Conservation (phyloP, 2,888 invertebrate species). For the Sinotaia quadrata region DNA sequence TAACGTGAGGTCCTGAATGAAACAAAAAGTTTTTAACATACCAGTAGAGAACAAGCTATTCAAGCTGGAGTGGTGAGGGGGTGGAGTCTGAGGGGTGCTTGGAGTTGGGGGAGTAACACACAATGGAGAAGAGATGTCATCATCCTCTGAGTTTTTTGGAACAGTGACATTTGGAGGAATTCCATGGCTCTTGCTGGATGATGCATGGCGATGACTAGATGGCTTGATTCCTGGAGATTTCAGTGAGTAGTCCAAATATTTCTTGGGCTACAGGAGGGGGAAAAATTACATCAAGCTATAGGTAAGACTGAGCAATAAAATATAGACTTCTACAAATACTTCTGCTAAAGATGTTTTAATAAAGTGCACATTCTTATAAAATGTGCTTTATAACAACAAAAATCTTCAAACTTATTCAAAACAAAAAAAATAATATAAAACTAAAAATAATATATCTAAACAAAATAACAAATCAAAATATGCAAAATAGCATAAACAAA, state of each 20-base stretch:
- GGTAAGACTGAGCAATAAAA: not conserved
- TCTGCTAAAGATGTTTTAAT: no score
- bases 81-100: slow-evolving; percentile 73
- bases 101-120: slow-evolving; percentile 71
- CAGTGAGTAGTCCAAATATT: slow-evolving; percentile 83
- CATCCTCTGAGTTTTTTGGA: slow-evolving; percentile 66
- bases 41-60: slow-evolving; percentile 69
- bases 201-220: slow-evolving; percentile 49
- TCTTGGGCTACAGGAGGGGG: slow-evolving; percentile 79
- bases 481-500: no score
- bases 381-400: no score
- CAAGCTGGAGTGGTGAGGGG: slow-evolving; percentile 60
- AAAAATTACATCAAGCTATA: not conserved
- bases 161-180: slow-evolving; percentile 70
- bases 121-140: slow-evolving; percentile 64
- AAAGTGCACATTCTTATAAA: no score
- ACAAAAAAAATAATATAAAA: no score
- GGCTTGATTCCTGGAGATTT: slow-evolving; percentile 94
- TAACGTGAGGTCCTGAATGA: no score
- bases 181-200: slow-evolving; percentile 54
- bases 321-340: not conserved
- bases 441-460: no score
- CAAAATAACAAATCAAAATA: no score
- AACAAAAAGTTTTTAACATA: no score
- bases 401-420: no score